Conservation (phyloP, 2,797 vertebrate genomes). For the Xenentodon cancila region DNA sequence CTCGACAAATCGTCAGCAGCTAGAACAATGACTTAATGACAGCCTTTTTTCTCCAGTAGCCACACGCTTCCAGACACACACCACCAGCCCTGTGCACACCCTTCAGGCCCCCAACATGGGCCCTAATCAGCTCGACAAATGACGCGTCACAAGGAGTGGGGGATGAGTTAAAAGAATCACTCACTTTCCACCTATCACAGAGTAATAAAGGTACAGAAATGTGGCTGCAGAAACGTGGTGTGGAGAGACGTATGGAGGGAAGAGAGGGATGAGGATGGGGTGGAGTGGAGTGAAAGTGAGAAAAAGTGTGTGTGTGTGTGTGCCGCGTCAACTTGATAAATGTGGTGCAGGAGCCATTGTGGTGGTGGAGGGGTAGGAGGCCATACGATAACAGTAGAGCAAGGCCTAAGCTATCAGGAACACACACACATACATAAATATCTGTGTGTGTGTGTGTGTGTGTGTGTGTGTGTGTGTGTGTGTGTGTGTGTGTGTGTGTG, state of each 20-base stretch:
- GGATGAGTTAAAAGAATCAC: conserved; percentile 62
- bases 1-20: conserved; percentile 17
- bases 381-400: conserved; percentile 75
- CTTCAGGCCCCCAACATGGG: conserved; percentile 47
- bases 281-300: conserved; percentile 25
- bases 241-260: conserved; percentile 46
- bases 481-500: no score
- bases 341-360: conserved; percentile 73
- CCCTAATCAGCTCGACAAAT: conserved; percentile 72
- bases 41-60: conserved; percentile 38
- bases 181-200: conserved; percentile 42
- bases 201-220: conserved; percentile 66
- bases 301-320: conserved; percentile 28
- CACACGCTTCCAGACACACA: conserved; percentile 43
- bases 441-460: no score
- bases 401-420: conserved; percentile 61
- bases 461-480: no score
- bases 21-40: conserved; percentile 41
- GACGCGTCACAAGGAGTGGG: conserved; percentile 67
- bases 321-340: conserved; percentile 73
- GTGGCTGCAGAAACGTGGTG: conserved; percentile 54
- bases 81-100: conserved; percentile 31
- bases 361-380: conserved; percentile 70
- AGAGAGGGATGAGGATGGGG: conserved; percentile 24
- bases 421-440: conserved; percentile 5